Base-by-base conservation (phyloP, 2,888 invertebrate species). In the Sipha maydis region DNA sequence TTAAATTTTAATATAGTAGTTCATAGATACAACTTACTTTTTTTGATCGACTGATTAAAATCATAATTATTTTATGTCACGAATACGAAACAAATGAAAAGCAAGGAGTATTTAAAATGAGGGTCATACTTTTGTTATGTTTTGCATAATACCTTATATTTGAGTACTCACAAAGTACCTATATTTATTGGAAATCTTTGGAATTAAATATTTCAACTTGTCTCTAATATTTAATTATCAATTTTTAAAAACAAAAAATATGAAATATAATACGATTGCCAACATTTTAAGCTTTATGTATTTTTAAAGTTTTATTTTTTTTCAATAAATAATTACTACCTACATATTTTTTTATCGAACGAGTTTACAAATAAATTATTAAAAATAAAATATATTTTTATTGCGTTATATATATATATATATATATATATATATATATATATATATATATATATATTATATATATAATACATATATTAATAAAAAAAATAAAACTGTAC, bases 41-140 rank as follows among this genome's bases (percentile, higher is more conserved):
- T 80, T 78, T 38, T 48, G 34, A 83, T 83, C n/a, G 54, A 34
- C 28, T 19, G 71, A 83, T 83, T 83, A 83, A 73, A 73, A 83
- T 31, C 48, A 17, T 83, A 83, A 83, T 83, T 83, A 83, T 54
- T 38, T 82, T 54, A 31, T 8, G 71, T 73, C 83, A 83, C 83
- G 83, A 83, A 83, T 83, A 34, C 28, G 73, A 54, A 83, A 73
- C 25, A 73, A 83, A 83, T 54, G 31, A 31, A 73, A 54, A 73
- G 71, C 71, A 48, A 31, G 28, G 71, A 31, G 34, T 17, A 31
- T 73, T 83, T 34, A 38, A 38, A 82, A 69, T 25, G 31, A 31
- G 48, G 28, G 69, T 48, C 69, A 28, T 41, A 69, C 67, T 80
- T 31, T 8, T 38, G 11, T 78, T 28, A 69, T 28, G 5, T 67